Conservation (phyloP, 1,140 invertebrate genomes). For the Drosophila mojavensis region DNA sequence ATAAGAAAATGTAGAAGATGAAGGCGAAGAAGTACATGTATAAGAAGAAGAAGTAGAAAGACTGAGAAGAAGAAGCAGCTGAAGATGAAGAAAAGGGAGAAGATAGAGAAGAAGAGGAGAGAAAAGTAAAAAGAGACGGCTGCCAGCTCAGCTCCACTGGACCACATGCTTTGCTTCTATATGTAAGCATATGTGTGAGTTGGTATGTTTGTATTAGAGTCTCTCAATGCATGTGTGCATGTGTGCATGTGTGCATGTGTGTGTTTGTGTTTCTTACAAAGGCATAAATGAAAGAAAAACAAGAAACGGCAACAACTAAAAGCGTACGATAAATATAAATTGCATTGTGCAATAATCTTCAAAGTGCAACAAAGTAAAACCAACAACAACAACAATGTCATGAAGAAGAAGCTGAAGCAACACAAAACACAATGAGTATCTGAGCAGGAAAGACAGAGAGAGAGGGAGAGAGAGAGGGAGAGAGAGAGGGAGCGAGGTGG, state of each 20-base stretch:
- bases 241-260: not conserved
- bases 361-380: constrained; percentile 50
- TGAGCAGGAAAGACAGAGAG: constrained; percentile 36
- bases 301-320: constrained; percentile 73
- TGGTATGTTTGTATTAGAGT: not conserved
- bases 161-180: not conserved
- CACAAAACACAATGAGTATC: constrained; percentile 42
- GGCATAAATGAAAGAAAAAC: constrained; percentile 76
- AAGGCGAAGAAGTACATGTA: no score
- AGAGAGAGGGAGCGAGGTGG: constrained; percentile 15
- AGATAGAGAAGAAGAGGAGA: no score
- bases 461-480: constrained; percentile 7
- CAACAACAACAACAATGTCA: no score
- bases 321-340: constrained; percentile 79
- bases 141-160: constrained; percentile 20
- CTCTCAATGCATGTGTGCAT: not conserved
- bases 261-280: constrained; percentile 25
- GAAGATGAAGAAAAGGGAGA: no score
- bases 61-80: no score
- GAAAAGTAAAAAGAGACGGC: not conserved
- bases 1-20: not conserved
- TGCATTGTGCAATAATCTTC: constrained; percentile 80
- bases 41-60: no score
- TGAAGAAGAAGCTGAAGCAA: no score
- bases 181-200: not conserved